phyloP scores from a whole-genome alignment of 2,888 invertebrate genomes.

The Morpho deidamia region DNA sequence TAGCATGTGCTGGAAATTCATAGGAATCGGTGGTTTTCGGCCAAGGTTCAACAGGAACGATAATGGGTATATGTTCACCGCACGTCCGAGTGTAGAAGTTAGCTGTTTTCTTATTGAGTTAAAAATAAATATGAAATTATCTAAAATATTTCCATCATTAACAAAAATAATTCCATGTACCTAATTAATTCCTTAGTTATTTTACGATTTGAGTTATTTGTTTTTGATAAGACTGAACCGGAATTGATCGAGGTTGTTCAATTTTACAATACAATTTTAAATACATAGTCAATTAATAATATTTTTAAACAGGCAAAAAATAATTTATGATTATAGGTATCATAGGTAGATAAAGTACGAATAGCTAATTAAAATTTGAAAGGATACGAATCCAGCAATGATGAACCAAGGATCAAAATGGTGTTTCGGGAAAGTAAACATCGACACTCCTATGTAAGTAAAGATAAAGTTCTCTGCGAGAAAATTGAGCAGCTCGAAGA shows the following conservation, averaged over 20 bases:
- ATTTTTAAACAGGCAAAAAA: neutral
- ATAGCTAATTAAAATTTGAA: slow-evolving; percentile 42
- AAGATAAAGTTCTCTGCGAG: slow-evolving; percentile 99
- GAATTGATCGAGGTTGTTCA: too few relatives aligned
- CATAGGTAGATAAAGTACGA: neutral
- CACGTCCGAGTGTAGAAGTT: slow-evolving; percentile 93
- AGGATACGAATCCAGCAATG: slow-evolving; percentile 95
- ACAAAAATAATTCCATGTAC: too few relatives aligned
- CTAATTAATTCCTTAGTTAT: too few relatives aligned
- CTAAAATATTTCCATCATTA: too few relatives aligned
- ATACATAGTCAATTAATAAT: too few relatives aligned
- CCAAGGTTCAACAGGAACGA: slow-evolving; percentile 95
- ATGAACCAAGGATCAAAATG: slow-evolving; percentile 96
- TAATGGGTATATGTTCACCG: slow-evolving; percentile 96
- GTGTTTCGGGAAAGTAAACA: slow-evolving; percentile 98
- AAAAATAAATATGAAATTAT: neutral
- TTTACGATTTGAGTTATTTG: too few relatives aligned
- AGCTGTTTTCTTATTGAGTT: slow-evolving; percentile 73
- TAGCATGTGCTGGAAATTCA: slow-evolving; percentile 98
- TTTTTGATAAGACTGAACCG: too few relatives aligned
- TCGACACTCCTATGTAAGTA: slow-evolving; percentile 98
- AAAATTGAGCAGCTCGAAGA: slow-evolving; percentile 96
- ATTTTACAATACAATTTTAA: too few relatives aligned
- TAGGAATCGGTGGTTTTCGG: slow-evolving; percentile 92
- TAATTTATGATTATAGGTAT: neutral